Evolutionary conservation across 1,140 invertebrate genomes (phyloP).

Genomic region (Heliconius eleuchia): DNA sequence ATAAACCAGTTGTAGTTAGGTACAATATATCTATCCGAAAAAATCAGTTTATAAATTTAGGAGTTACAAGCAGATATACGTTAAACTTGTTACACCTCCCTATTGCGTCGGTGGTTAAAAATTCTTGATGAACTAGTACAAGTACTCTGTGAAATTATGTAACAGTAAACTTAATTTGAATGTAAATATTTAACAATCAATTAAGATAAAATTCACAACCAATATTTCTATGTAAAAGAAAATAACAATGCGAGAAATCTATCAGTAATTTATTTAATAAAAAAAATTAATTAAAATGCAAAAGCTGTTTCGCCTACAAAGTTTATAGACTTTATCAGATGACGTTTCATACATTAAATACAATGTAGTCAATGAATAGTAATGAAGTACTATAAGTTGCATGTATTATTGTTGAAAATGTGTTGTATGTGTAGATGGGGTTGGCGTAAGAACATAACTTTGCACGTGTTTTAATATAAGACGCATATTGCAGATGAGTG

Average conservation of each 20-base stretch:
- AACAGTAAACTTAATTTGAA: too few relatives aligned
- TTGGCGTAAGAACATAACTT: conserved; percentile 16
- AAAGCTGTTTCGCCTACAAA: neutral
- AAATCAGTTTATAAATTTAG: too few relatives aligned
- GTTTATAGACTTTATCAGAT: conserved; percentile 14
- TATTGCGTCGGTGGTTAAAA: neutral
- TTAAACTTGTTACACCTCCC: too few relatives aligned
- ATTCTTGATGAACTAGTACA: too few relatives aligned
- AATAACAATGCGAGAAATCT: neutral
- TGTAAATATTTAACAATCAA: neutral
- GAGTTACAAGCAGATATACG: too few relatives aligned
- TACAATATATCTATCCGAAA: neutral
- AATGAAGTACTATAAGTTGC: conserved; percentile 28
- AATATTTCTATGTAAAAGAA: neutral
- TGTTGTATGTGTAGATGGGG: conserved; percentile 30
- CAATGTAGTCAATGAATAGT: conserved; percentile 26
- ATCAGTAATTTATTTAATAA: neutral
- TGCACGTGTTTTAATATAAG: conserved; percentile 26
- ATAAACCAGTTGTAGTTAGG: conserved; percentile 6
- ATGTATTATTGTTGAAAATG: conserved; percentile 36
- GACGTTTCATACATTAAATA: conserved; percentile 28
- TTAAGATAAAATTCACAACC: too few relatives aligned
- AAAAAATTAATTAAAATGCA: neutral
- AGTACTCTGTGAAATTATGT: neutral
- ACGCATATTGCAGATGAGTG: conserved; percentile 32